These are phyloP conservation scores for Electrophaes corylata DNA, from an alignment of 2,888 invertebrate species.

Conservation along the genomic window DNA sequence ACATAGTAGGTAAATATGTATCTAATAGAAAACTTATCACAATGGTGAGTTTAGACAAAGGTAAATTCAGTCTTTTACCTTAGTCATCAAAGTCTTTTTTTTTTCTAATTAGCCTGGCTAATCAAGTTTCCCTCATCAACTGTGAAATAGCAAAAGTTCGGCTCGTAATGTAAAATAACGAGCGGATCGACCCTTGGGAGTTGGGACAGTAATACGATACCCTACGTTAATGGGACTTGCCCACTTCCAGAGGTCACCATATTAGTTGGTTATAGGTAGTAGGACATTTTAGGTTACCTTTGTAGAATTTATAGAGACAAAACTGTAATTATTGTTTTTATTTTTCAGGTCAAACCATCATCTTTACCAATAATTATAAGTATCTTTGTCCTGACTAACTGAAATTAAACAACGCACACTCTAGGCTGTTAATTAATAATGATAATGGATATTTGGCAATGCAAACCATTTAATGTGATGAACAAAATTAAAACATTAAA, in stretches of 20 bases:
- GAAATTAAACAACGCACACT: too few species aligned
- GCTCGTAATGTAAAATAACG: conserved; percentile 77
- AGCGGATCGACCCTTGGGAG: conserved; percentile 68
- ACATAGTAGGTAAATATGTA: too few species aligned
- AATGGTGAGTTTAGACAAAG: too few species aligned
- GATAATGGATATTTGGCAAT: background rate
- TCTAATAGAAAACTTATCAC: too few species aligned
- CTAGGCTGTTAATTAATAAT: too few species aligned
- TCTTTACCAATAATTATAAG: too few species aligned
- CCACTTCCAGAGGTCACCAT: conserved; percentile 48
- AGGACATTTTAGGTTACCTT: background rate
- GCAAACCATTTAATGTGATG: background rate
- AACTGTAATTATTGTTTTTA: too few species aligned
- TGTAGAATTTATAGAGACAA: background rate
- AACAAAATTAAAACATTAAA: conserved; percentile 47
- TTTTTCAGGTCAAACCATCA: too few species aligned
- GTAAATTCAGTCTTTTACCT: too few species aligned
- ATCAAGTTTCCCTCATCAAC: conserved; percentile 68
- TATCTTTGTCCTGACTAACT: too few species aligned
- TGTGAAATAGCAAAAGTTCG: conserved; percentile 67
- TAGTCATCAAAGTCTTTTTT: background rate
- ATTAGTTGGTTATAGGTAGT: conserved; percentile 10
- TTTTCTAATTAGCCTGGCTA: background rate
- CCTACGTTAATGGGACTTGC: conserved; percentile 67
- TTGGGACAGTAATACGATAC: conserved; percentile 59